Conservation (phyloP, 1,140 invertebrate species). For the Platyscapa corneri region DNA sequence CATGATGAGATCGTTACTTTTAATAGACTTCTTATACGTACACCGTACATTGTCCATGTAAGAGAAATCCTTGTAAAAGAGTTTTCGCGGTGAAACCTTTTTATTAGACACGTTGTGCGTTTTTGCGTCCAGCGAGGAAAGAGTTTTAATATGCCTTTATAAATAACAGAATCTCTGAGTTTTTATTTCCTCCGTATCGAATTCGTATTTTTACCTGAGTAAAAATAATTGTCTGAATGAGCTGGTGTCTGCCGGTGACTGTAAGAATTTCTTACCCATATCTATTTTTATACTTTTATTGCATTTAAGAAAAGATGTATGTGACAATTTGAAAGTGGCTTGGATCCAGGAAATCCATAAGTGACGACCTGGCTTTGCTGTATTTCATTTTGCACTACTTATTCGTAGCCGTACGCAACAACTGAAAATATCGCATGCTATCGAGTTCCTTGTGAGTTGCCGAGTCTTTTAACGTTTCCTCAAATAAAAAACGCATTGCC, state of each 20-base stretch:
- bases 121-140: not conserved
- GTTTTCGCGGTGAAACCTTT: not conserved
- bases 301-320: not conserved
- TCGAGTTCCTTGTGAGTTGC: not conserved
- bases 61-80: constrained; percentile 2
- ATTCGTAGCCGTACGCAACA: not conserved
- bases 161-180: not conserved
- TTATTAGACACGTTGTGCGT: not conserved
- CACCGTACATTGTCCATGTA: not conserved
- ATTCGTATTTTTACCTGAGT: not conserved
- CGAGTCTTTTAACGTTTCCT: too few relatives aligned
- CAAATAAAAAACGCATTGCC: not conserved
- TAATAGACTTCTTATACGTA: not conserved
- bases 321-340: constrained; percentile 2
- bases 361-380: not conserved
- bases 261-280: not conserved
- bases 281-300: constrained; percentile 4
- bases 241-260: not conserved
- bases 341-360: not conserved
- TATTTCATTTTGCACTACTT: not conserved
- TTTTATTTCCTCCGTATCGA: not conserved
- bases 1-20: not conserved
- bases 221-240: not conserved
- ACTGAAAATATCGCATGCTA: not conserved
- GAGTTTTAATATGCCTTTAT: not conserved